A percentile compares a stretch with the other conserved stretches of the same genome.
Conservation (phyloP, 2,888 invertebrate genomes). For the Itoplectis maculator region DNA sequence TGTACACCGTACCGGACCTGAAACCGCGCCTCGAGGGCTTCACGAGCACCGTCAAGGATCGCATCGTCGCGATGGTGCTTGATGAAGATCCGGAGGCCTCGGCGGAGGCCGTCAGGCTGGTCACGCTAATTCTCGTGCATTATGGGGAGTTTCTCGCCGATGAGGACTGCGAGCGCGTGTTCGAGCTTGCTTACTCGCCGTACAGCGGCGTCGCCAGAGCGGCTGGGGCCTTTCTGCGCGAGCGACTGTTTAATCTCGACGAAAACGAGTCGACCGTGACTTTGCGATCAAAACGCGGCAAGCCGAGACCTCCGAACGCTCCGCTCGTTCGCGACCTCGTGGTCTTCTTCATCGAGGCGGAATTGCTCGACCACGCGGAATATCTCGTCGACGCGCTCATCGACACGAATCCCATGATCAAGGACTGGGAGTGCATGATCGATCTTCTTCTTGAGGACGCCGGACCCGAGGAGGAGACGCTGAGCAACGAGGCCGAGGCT, state of each 20-base stretch:
- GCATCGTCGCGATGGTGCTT: constrained; percentile 99
- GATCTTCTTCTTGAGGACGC: constrained; percentile 98
- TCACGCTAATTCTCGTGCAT: constrained; percentile 97
- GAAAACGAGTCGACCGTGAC: constrained; percentile 89
- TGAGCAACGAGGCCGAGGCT: constrained; percentile 98
- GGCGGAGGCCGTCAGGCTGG: constrained; percentile 97
- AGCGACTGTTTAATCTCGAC: constrained; percentile 95
- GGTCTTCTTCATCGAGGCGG: constrained; percentile 99
- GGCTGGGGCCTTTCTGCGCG: constrained; percentile 99
- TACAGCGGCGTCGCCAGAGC: constrained; percentile 98
- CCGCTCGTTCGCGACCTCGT: constrained; percentile 97
- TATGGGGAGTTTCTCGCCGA: constrained; percentile 97
- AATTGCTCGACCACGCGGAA: constrained; percentile 98
- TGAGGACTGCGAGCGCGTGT: constrained; percentile 99
- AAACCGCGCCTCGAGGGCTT: constrained; percentile 98
- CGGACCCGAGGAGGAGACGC: constrained; percentile 94
- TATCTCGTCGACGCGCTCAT: constrained; percentile 99
- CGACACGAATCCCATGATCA: constrained; percentile 99
- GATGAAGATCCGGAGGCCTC: constrained; percentile 99
- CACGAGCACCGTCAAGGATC: constrained; percentile 99
- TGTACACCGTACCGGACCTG: constrained; percentile 97
- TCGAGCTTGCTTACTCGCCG: constrained; percentile 99
- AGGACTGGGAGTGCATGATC: constrained; percentile 99
- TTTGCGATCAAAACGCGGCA: constrained; percentile 92
- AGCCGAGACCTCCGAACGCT: constrained; percentile 94